Base-by-base conservation (phyloP, 2,888 invertebrate species). In the Allacma fusca region DNA sequence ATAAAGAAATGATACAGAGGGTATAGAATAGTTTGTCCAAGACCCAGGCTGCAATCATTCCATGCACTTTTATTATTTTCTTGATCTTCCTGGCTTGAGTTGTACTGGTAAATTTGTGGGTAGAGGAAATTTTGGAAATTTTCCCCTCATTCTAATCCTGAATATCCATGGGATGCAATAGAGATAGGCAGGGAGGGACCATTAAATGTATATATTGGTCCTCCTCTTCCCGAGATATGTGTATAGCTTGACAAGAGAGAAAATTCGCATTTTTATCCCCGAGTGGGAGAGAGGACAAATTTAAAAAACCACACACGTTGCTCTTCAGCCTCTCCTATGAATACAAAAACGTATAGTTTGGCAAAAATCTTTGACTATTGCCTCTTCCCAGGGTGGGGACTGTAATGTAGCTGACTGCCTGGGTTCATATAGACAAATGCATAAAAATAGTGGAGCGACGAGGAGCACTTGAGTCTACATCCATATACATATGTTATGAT, bases 271-370 rank as follows among this genome's bases (percentile, higher is more conserved):
- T 50, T 50, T 50, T 50, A 16, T 50, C 4, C 50, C 50, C 50
- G 2, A 50, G n/a, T 50, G 19, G 2, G 50, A 16, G 16, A 50
- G 29, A 13, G 29, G 28, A 65, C 65, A 62, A 62, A 62, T 65
- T 65, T 65, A 65, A 65, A 65, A 65, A 65, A 65, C 65, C 65
- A 65, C 29, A 26, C 65, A 65, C 65, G 65, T 65, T 65, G 28
- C 65, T 28, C 65, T 28, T 19, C 26, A 24, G 26, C 65, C 12
- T 65, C 65, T 65, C 28, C 65, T 65, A 65, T 65, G 65, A 65
- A 65, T 65, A 65, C 65, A 19, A 65, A 65, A 65, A 65, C 5
- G 7, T 2, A 1, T 2, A 2, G 4, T 50, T 50, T n/a, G 19
- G 34, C 4, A 34, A 34, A 50, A n/a, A 50, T 50, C 50, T 50